phyloP scores from a whole-genome alignment of 2,113 vertebrate species.

The Chrysemys picta region DNA sequence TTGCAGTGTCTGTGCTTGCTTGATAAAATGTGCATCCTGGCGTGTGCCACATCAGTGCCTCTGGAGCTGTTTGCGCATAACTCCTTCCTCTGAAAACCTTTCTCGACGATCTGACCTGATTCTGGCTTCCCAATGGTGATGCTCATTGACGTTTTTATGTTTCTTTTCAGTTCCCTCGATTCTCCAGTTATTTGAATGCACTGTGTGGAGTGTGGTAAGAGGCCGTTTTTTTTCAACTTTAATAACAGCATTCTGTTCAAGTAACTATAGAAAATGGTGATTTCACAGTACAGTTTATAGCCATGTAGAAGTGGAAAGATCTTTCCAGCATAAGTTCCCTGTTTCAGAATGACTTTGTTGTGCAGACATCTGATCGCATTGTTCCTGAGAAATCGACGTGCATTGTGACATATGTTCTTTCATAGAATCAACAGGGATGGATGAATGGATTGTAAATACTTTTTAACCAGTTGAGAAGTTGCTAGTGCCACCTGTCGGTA shows the following conservation, averaged over 20 bases:
- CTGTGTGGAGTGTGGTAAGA: background rate
- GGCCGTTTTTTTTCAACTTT: background rate
- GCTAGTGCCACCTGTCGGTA: background rate
- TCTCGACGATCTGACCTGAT: background rate
- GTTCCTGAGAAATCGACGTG: background rate
- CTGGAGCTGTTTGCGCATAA: background rate
- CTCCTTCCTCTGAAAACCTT: background rate
- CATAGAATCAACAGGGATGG: background rate
- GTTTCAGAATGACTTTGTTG: background rate
- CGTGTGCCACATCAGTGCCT: background rate
- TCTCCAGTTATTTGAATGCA: background rate
- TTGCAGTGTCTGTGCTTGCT: background rate
- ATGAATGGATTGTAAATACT: background rate
- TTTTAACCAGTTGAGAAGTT: background rate
- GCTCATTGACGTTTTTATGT: background rate
- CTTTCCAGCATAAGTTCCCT: background rate
- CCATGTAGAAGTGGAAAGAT: background rate
- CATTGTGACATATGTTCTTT: background rate
- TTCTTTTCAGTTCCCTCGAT: background rate
- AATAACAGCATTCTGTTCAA: background rate
- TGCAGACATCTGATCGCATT: background rate
- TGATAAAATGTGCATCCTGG: background rate
- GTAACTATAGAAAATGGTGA: background rate
- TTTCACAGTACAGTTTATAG: background rate
- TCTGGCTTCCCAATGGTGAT: background rate